phyloP scores from a whole-genome alignment of 2,113 vertebrate species.

The Centropristis striata region DNA sequence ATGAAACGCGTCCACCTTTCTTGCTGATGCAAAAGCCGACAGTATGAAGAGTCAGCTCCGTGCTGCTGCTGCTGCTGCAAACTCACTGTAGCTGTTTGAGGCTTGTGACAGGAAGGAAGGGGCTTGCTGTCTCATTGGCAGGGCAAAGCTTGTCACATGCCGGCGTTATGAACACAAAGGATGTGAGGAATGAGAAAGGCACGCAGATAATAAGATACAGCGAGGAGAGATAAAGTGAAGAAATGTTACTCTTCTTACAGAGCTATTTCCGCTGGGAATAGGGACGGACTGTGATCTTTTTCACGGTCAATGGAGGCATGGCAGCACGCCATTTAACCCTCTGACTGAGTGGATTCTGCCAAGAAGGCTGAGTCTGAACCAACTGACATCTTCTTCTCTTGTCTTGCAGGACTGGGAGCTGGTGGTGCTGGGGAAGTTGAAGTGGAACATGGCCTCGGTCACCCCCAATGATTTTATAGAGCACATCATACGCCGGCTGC shows the following conservation, averaged over 20 bases:
- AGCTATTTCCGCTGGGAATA: conserved; percentile 72
- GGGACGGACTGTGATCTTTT: conserved; percentile 60
- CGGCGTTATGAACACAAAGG: conserved; percentile 74
- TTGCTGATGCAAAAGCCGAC: conserved; percentile 38
- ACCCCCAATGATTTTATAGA: conserved; percentile 97
- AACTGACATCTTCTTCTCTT: conserved; percentile 19
- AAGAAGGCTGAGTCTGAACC: conserved; percentile 23
- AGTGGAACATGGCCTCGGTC: conserved; percentile 97
- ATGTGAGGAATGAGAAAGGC: conserved; percentile 81
- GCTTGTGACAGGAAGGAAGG: conserved; percentile 83
- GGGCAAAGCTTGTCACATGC: conserved; percentile 77
- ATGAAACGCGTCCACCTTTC: conserved; percentile 19
- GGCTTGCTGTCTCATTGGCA: conserved; percentile 72
- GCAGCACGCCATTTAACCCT: conserved; percentile 62
- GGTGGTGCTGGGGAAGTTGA: conserved; percentile 96
- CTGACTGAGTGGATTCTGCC: conserved; percentile 21
- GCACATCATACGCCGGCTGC: conserved; percentile 93
- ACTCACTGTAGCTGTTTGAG: conserved; percentile 59
- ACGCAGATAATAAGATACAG: conserved; percentile 82
- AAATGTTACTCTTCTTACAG: conserved; percentile 70
- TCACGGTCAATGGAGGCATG: conserved; percentile 63
- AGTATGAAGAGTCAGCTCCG: conserved; percentile 45
- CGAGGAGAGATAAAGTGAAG: conserved; percentile 70
- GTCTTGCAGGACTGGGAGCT: conserved; percentile 93
- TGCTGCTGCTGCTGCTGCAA: conserved; percentile 57